Evolutionary conservation across 2,888 invertebrate species (phyloP).

Genomic region (Brassicogethes aeneus): DNA sequence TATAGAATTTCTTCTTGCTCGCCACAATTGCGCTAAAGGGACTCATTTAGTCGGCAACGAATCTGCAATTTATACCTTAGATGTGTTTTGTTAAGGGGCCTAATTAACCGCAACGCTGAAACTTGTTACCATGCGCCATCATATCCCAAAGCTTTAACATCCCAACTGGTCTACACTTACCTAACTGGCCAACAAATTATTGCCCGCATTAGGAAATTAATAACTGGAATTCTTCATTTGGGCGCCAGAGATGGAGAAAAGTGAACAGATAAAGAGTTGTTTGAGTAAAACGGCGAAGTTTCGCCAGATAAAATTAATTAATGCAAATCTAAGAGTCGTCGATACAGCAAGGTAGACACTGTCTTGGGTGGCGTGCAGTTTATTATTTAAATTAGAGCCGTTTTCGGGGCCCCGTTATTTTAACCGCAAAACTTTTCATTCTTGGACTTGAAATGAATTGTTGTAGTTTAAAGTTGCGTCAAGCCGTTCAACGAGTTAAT

Average conservation of each 20-base stretch:
- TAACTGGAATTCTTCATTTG: too few species aligned
- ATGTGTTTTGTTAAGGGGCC: neutral
- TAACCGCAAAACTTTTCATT: slow-evolving; percentile 22
- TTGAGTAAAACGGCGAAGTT: too few species aligned
- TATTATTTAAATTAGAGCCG: slow-evolving; percentile 32
- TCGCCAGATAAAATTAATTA: too few species aligned
- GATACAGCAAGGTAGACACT: too few species aligned
- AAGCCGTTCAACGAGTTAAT: slow-evolving; percentile 34
- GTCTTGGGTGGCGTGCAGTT: too few species aligned
- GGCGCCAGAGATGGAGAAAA: too few species aligned
- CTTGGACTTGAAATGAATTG: slow-evolving; percentile 30
- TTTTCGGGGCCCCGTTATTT: slow-evolving; percentile 31
- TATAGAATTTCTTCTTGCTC: neutral
- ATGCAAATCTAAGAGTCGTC: too few species aligned
- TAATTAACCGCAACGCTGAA: neutral
- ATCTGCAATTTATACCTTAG: neutral
- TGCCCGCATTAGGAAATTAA: too few species aligned
- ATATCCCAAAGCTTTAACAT: slow-evolving; percentile 18
- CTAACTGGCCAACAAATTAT: too few species aligned
- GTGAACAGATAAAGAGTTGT: too few species aligned
- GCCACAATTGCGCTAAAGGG: neutral
- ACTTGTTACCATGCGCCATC: slow-evolving; percentile 4
- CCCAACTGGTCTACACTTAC: too few species aligned
- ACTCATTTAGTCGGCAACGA: neutral
- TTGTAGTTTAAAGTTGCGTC: slow-evolving; percentile 32